phyloP scores from a whole-genome alignment of 1,140 invertebrate species.

The Apis cerana region DNA sequence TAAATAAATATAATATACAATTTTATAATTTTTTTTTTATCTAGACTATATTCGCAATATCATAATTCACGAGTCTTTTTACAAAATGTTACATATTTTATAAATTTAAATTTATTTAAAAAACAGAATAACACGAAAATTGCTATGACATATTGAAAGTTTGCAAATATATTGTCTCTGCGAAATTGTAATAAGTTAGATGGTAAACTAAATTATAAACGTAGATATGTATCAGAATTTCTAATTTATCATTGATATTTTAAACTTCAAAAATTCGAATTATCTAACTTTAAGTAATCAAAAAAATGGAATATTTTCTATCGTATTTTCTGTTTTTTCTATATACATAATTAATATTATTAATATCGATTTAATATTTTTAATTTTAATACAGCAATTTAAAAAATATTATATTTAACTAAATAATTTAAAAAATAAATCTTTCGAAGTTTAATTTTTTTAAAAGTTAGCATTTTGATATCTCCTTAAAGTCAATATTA shows the following conservation, averaged over 20 bases:
- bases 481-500: background rate
- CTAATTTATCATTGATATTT: background rate
- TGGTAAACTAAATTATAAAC: background rate
- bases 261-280: too few relatives aligned
- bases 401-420: background rate
- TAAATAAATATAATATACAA: background rate
- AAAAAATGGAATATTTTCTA: background rate
- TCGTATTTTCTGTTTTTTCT: background rate
- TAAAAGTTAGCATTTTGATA: background rate
- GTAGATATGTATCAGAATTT: background rate
- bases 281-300: background rate
- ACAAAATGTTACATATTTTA: background rate
- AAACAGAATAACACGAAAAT: background rate
- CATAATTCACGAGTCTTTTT: conserved; percentile 3
- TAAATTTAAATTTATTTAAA: background rate
- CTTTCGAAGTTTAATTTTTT: too few relatives aligned
- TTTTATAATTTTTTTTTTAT: conserved; percentile 1
- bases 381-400: background rate
- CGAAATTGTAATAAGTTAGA: conserved; percentile 15
- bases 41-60: background rate
- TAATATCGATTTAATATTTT: background rate
- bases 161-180: conserved; percentile 36
- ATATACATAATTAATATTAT: background rate
- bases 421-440: background rate
- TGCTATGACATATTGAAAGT: conserved; percentile 53